Conservation (phyloP, 1,140 invertebrate genomes). For the Pomacea maculata region DNA sequence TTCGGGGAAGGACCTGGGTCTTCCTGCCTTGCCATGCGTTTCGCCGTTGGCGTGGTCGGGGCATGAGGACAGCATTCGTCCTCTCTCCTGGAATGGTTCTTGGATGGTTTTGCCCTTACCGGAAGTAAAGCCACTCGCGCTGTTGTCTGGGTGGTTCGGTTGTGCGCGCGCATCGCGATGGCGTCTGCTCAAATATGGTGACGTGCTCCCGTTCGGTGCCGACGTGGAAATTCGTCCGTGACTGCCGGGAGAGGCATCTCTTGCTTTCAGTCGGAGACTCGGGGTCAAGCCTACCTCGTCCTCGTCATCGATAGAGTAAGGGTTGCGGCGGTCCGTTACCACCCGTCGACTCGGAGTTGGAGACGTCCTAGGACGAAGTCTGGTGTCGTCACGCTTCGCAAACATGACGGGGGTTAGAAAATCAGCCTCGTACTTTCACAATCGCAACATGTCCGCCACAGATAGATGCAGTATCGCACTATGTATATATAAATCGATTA, state of each 20-base stretch:
- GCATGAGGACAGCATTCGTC: not conserved
- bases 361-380: too few relatives aligned
- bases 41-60: conserved; percentile 9
- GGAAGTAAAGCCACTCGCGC: not conserved
- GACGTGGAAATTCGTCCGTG: conserved; percentile 7
- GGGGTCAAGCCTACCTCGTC: too few relatives aligned
- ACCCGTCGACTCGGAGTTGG: too few relatives aligned
- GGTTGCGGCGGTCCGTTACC: too few relatives aligned
- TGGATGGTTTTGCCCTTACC: not conserved
- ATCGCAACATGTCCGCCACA: too few relatives aligned
- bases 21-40: not conserved
- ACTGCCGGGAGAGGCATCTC: conserved; percentile 11
- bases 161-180: not conserved
- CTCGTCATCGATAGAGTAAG: too few relatives aligned
- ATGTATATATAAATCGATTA: too few relatives aligned
- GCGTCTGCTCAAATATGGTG: not conserved
- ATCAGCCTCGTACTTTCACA: too few relatives aligned
- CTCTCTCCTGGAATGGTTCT: not conserved
- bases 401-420: too few relatives aligned
- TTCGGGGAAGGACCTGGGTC: conserved; percentile 16
- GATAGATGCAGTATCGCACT: too few relatives aligned
- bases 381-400: too few relatives aligned
- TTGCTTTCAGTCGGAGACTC: not conserved
- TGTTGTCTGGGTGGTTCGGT: not conserved
- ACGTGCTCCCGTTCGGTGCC: not conserved